Evolutionary conservation across 2,113 vertebrate species (phyloP).

Genomic region (Tringa solitaria): DNA sequence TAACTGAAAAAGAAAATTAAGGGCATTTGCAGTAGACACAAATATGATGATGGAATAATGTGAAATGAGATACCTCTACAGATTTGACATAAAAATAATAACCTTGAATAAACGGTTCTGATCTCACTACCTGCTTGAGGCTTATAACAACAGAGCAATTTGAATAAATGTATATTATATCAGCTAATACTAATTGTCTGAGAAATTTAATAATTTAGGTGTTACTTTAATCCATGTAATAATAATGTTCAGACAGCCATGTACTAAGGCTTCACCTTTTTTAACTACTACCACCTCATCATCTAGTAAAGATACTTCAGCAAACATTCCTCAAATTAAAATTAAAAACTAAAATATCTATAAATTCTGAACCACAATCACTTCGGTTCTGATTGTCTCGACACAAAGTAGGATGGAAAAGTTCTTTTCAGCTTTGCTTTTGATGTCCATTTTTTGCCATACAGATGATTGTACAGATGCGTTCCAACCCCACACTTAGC

Average conservation of each 20-base stretch:
- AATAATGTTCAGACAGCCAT: background rate
- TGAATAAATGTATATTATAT: background rate
- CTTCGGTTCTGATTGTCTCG: background rate
- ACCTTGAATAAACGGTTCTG: background rate
- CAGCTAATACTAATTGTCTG: background rate
- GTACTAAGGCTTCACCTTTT: background rate
- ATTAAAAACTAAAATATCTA: background rate
- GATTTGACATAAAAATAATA: background rate
- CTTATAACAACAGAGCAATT: background rate
- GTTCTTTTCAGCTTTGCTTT: background rate
- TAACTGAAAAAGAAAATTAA: background rate
- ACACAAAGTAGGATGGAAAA: background rate
- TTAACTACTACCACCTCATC: background rate
- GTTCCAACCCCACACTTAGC: background rate
- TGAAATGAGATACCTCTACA: background rate
- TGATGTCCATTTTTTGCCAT: background rate
- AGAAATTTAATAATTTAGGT: background rate
- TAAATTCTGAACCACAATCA: background rate
- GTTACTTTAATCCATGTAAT: background rate
- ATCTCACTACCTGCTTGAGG: background rate
- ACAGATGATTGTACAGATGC: background rate
- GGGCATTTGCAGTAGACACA: background rate
- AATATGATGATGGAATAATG: background rate
- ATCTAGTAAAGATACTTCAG: background rate
- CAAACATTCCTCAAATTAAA: background rate